Base-by-base conservation (phyloP, 2,888 invertebrate genomes). In the Lepidochitona cinerea region DNA sequence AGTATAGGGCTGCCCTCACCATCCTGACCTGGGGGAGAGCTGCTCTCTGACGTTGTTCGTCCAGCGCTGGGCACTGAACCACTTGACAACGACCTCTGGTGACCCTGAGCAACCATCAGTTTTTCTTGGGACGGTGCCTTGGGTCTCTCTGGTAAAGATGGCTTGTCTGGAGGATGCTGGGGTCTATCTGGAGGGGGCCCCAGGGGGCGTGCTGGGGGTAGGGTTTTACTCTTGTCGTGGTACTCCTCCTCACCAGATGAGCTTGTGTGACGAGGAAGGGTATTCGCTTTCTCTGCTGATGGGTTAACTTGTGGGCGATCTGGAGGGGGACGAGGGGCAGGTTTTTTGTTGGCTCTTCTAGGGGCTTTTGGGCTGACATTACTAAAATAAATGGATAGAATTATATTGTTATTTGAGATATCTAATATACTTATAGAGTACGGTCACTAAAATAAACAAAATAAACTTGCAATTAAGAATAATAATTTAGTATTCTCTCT, bases 301-400 rank as follows among this genome's bases (percentile, higher is more conserved):
- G 59, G 32, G 4, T 59, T 1, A 26, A 26, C 29, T 18, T 7
- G 59, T 29, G 59, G 59, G 32, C 59, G 59, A 32, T 59, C 59
- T 29, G 26, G 59, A 7, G 59, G 59, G 9, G 59, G 59, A 3
- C 59, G 59, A 1, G 59, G 59, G 59, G 59, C 59, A 26, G 59
- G 59, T 32, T 59, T 59, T 32, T 59, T 59, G 4, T 23, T 29
- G 23, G 59, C 32, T 29, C 59, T 23, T 26, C 59, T 59, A 14
- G 59, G 59, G 29, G 59, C 59, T 59, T 59, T 59, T 14, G 59
- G 59, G 59, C 59, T 59, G 59, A 32, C 59, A 59, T 26, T 59
- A 9, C 59, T 59, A 9, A 2, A 59, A 59, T n/a, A 2, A n/a
- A n/a, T n/a, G n/a, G n/a, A n/a, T n/a, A n/a, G n/a, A n/a, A n/a